Percentiles rank a stretch among this genome's conserved stretches.
Conservation (phyloP, 2,888 invertebrate species). For the Hyles lineata region DNA sequence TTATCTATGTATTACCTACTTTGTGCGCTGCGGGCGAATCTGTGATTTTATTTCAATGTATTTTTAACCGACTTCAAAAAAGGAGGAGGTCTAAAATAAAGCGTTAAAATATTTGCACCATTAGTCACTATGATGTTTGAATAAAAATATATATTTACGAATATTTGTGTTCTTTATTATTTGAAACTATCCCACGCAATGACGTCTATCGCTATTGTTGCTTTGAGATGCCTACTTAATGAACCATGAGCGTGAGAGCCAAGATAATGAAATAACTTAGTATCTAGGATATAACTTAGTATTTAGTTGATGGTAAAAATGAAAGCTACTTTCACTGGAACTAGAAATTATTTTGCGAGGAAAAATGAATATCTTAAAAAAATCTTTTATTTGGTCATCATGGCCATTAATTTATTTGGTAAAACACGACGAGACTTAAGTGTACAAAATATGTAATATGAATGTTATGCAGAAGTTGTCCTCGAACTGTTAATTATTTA, state of each 20-base stretch:
- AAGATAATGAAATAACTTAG: neutral
- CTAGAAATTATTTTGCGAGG: neutral
- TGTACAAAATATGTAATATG: too few species aligned
- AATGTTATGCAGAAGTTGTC: too few species aligned
- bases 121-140: conserved; percentile 1
- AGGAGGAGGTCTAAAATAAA: too few species aligned
- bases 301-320: neutral
- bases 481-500: too few species aligned
- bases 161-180: neutral
- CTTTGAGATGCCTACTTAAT: too few species aligned
- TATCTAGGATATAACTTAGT: neutral
- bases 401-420: too few species aligned
- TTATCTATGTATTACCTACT: neutral
- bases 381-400: too few species aligned
- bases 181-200: too few species aligned
- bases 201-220: too few species aligned
- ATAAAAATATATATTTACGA: neutral
- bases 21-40: neutral
- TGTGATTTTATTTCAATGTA: neutral
- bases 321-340: neutral
- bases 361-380: neutral
- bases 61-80: too few species aligned
- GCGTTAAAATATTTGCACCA: neutral
- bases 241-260: too few species aligned
- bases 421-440: too few species aligned